Evolutionary conservation across 2,888 invertebrate genomes (phyloP), one percentile per base, ranked within the genome.

Genomic region (Campopleginae sp.): DNA sequence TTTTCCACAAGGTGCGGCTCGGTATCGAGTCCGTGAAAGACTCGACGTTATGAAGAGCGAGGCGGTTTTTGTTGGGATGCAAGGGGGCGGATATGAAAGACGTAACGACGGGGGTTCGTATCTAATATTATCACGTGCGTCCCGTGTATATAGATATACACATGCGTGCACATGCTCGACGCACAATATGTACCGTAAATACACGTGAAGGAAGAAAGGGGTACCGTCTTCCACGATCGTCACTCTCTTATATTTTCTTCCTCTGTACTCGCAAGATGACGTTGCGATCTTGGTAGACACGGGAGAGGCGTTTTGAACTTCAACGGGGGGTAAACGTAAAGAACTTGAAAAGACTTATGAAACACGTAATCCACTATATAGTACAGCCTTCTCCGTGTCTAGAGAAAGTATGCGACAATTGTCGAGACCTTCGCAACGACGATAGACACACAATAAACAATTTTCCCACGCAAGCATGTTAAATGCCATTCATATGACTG

Each of bases 251-350:
- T 42, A 51, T 68, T 68, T n/a, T 23, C 42, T 51, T 38, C 54
- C 65, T 63, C 48, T 68, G 42, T 44, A 74, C 79, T 58, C 78
- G 54, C 70, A 68, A 82, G 87, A 91, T 93, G 92, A 93, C 92
- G 89, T 33, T 89, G 90, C 91, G 86, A 88, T 91, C 88, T 80
- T 71, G 68, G 33, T 81, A 84, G 90, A 92, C 93, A 93, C 90
- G 89, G 89, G 88, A 92, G 90, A 92, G 93, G 93, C 93, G 92
- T 93, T 92, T 91, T 91, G 66, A 86, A 80, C 89, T 92, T 88
- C 91, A 86, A 87, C 91, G 88, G 91, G 91, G 92, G 91, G 91
- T 90, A 91, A 77, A 84, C 85, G 84, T 81, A 66, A 19, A 58
- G 74, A 80, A 44, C 48, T 80, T 65, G 14, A 42, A 66, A 51